Evolutionary conservation across 2,797 vertebrate genomes (phyloP), one percentile per base, ranked within the genome.

Genomic region (Lophotriccus pileatus): DNA sequence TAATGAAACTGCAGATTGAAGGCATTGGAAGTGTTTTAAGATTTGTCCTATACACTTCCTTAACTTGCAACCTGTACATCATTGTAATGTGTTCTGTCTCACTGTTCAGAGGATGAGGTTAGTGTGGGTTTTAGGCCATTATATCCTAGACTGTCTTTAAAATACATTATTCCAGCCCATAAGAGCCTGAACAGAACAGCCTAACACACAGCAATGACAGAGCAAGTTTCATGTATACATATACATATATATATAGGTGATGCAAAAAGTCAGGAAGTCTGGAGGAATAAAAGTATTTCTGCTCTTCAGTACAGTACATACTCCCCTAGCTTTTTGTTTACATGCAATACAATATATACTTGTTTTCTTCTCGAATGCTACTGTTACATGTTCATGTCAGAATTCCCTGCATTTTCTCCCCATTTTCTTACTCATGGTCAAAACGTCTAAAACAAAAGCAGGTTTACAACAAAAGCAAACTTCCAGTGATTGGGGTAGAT

Each of bases 401-500:
- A 85, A 58, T 72, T 74, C 10, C 64, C 1, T 3, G 32, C 0
- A 1, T 46, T 30, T 27, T 30, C 1, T 2, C 10, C 14, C 5
- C 8, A 2, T 62, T 79, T 92, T 92, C n/a, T 75, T 84, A 9
- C 14, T 70, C 1, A 0, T 20, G 21, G 20, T 68, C 63, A 59
- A 75, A 46, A 79, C 10, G 5, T 50, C 41, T 25, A 44, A 86
- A 79, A 67, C 12, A 73, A 56, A 66, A 67, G 32, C 37, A 46
- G 34, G 34, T 52, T 90, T 69, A 30, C 9, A 2, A 30, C 9
- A 2, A 18, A 28, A 69, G 20, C 28, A 73, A 76, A 55, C 20
- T 25, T 91, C 50, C 17, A 44, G 41, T 30, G 62, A 12, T 21
- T 0, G 2, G 32, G 25, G 13, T 63, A 23, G 69, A 39, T 73